These are phyloP conservation scores for Cygnus buccinator DNA, from an alignment of 2,113 vertebrate species.

Conservation along the genomic window DNA sequence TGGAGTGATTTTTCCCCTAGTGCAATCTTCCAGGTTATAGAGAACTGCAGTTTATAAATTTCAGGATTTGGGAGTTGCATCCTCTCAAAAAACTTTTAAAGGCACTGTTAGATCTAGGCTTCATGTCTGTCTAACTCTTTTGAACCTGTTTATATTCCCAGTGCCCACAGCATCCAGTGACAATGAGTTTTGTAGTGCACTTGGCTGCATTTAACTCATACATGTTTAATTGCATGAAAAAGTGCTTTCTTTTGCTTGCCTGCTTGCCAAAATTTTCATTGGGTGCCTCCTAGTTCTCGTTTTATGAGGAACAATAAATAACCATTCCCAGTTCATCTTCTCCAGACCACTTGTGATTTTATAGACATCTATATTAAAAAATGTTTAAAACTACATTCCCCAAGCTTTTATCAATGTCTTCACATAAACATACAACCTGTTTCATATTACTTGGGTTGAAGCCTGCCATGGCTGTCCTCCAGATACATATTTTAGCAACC, in stretches of 20 bases:
- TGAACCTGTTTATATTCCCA: neutral
- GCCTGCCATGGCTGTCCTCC: neutral
- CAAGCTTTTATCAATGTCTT: slow-evolving; percentile 9
- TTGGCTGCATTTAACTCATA: neutral
- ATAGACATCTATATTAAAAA: neutral
- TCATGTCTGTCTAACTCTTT: neutral
- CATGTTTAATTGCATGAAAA: neutral
- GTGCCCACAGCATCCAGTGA: neutral
- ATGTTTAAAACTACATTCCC: neutral
- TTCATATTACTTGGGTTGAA: slow-evolving; percentile 15
- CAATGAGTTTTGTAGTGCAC: neutral
- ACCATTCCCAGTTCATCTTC: neutral
- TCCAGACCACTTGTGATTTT: slow-evolving; percentile 11
- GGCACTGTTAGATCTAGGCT: neutral
- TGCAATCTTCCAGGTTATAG: neutral
- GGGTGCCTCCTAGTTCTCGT: neutral
- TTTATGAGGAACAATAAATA: slow-evolving; percentile 28
- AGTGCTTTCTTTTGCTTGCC: neutral
- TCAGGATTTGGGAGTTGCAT: neutral
- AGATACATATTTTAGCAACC: slow-evolving; percentile 4
- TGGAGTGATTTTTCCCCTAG: neutral
- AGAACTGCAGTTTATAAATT: neutral
- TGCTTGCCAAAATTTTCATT: neutral
- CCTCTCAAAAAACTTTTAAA: neutral
- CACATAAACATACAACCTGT: slow-evolving; percentile 4